phyloP scores from a whole-genome alignment of 2,113 vertebrate species.

The Tor tambroides region DNA sequence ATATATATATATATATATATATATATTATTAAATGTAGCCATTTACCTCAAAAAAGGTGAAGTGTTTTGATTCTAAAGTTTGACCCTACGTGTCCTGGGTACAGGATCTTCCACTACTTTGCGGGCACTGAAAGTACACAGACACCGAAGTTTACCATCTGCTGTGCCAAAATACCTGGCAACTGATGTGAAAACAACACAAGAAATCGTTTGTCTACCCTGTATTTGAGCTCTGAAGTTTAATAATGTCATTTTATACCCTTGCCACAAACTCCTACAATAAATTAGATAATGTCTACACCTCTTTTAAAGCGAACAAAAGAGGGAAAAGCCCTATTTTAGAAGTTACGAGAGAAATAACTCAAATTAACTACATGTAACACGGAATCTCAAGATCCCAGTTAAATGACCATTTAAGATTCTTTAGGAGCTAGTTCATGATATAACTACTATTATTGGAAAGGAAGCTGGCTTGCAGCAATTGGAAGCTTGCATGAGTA shows the following conservation, averaged over 20 bases:
- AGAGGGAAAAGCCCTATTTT: constrained; percentile 37
- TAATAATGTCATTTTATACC: constrained; percentile 48
- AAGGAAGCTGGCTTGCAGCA: constrained; percentile 53
- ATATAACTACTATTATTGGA: constrained; percentile 59
- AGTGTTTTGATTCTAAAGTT: background rate
- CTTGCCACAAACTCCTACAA: constrained; percentile 40
- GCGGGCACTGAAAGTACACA: background rate
- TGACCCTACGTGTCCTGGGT: constrained; percentile 14
- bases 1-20: too few species aligned
- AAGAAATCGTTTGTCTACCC: background rate
- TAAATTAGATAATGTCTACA: constrained; percentile 60
- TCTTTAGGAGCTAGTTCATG: constrained; percentile 55
- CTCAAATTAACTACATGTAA: constrained; percentile 48
- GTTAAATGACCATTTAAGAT: constrained; percentile 44
- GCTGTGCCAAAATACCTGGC: constrained; percentile 42
- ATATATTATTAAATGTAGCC: background rate
- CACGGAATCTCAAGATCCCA: constrained; percentile 35
- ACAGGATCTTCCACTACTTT: constrained; percentile 33
- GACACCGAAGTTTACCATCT: constrained; percentile 14
- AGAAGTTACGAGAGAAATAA: constrained; percentile 43
- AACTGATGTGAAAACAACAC: constrained; percentile 43
- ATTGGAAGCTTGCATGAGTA: constrained; percentile 61
- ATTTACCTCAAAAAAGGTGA: background rate
- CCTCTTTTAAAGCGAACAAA: constrained; percentile 42
- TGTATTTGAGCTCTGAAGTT: constrained; percentile 49